Percentiles rank a stretch among this genome's conserved stretches.
phyloP scores from a whole-genome alignment of 2,888 invertebrate species.

The Scaptomyza tumidula region DNA sequence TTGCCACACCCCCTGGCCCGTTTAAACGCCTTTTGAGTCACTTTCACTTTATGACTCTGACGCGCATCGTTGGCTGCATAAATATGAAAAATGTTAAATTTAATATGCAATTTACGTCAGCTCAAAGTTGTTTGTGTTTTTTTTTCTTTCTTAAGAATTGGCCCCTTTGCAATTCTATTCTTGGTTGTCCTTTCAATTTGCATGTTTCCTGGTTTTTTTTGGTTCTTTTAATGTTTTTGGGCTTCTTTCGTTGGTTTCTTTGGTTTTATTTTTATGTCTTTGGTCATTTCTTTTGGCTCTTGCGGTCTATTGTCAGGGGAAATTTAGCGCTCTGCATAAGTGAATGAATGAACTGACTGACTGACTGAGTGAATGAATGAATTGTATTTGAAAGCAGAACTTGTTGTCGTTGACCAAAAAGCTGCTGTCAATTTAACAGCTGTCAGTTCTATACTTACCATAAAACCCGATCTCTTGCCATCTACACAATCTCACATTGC shows the following conservation, averaged over 20 bases:
- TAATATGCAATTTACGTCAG: constrained; percentile 79
- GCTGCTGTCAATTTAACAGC: constrained; percentile 35
- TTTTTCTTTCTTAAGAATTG: constrained; percentile 1
- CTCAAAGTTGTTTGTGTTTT: constrained; percentile 35
- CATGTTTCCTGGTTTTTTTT: constrained; percentile 58
- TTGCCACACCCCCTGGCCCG: neutral
- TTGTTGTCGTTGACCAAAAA: constrained; percentile 21
- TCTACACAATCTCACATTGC: constrained; percentile 9
- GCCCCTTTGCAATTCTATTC: constrained; percentile 11
- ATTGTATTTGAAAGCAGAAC: constrained; percentile 28
- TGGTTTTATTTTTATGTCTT: constrained; percentile 51
- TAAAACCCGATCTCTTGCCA: neutral
- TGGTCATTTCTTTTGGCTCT: constrained; percentile 45
- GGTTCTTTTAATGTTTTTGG: constrained; percentile 44
- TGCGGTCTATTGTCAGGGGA: constrained; percentile 74
- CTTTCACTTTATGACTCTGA: constrained; percentile 75
- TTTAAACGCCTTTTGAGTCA: constrained; percentile 63
- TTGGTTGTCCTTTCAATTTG: constrained; percentile 75
- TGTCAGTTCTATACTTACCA: constrained; percentile 25
- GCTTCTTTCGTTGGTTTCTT: constrained; percentile 34
- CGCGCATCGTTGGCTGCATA: constrained; percentile 61
- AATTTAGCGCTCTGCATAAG: constrained; percentile 63
- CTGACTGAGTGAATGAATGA: constrained; percentile 23
- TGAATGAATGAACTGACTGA: constrained; percentile 31
- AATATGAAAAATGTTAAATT: constrained; percentile 81